A percentile compares a stretch with the other conserved stretches of the same genome.
Evolutionary conservation across 2,113 vertebrate genomes (phyloP).

Genomic region (Paracanthobrama guichenoti): DNA sequence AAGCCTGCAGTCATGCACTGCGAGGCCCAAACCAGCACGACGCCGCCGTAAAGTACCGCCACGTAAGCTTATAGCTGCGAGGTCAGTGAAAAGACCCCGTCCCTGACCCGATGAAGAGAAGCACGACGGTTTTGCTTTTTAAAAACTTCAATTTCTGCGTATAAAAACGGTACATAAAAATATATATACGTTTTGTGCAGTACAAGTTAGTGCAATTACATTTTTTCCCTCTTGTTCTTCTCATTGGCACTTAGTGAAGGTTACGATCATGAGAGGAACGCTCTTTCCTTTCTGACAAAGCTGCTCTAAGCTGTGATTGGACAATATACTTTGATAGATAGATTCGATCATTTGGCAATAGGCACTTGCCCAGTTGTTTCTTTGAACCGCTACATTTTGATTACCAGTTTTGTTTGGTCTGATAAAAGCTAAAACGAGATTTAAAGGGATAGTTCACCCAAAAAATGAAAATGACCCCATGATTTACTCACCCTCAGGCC

Average conservation of each 20-base stretch:
- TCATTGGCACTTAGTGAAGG: conserved; percentile 82
- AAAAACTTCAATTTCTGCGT: conserved; percentile 62
- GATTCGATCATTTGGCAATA: background rate
- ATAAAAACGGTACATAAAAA: conserved; percentile 75
- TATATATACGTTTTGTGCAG: conserved; percentile 74
- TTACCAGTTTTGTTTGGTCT: background rate
- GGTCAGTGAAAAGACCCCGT: conserved; percentile 56
- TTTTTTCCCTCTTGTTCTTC: conserved; percentile 66
- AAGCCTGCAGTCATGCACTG: background rate
- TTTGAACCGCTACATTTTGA: background rate
- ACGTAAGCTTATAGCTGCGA: conserved; percentile 55
- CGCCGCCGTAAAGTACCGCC: conserved; percentile 50
- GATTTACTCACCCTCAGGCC: too few relatives aligned
- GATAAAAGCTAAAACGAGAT: background rate
- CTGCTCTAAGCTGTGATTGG: conserved; percentile 61
- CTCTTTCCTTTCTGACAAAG: conserved; percentile 49
- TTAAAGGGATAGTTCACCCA: background rate
- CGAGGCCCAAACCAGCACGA: conserved; percentile 8
- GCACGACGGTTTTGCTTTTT: conserved; percentile 60
- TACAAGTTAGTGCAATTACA: conserved; percentile 79
- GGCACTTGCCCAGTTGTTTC: background rate
- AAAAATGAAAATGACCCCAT: too few relatives aligned
- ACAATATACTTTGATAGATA: conserved; percentile 32
- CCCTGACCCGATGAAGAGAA: conserved; percentile 64
- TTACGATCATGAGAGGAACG: conserved; percentile 64